Percentiles rank a stretch among this genome's conserved stretches.
Conservation (phyloP, 2,113 vertebrate genomes). For the Lontra canadensis region DNA sequence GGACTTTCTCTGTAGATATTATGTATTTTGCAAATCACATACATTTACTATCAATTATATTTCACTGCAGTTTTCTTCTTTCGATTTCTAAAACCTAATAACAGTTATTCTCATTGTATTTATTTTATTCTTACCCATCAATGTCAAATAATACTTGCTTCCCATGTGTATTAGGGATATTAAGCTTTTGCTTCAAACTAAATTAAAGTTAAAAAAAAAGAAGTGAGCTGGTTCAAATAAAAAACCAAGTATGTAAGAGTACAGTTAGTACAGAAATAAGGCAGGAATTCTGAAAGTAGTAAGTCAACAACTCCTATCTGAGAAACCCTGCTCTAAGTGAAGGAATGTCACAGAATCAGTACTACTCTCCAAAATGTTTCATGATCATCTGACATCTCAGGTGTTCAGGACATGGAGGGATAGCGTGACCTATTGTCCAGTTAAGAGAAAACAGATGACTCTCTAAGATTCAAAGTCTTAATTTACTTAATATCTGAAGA, state of each 20-base stretch:
- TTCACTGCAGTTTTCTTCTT: not conserved
- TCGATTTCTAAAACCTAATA: not conserved
- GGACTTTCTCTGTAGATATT: not conserved
- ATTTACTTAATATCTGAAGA: not conserved
- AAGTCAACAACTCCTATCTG: not conserved
- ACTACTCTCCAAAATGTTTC: not conserved
- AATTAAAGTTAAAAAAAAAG: not conserved
- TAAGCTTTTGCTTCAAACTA: not conserved
- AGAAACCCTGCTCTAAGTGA: not conserved
- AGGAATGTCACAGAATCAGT: not conserved
- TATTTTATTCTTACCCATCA: not conserved
- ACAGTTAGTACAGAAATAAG: not conserved
- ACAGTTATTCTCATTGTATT: not conserved
- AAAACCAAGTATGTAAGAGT: not conserved
- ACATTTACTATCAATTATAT: not conserved
- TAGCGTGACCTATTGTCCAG: not conserved
- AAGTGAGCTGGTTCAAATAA: not conserved
- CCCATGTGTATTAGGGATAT: not conserved
- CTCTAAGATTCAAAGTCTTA: not conserved
- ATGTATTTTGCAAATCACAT: constrained; percentile 4
- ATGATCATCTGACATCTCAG: not conserved
- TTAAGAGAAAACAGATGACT: not conserved
- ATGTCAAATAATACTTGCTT: not conserved
- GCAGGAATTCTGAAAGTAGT: not conserved
- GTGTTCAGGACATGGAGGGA: not conserved